These are phyloP conservation scores for Coelinius sp. DNA, from an alignment of 2,888 invertebrate species.

Conservation along the genomic window DNA sequence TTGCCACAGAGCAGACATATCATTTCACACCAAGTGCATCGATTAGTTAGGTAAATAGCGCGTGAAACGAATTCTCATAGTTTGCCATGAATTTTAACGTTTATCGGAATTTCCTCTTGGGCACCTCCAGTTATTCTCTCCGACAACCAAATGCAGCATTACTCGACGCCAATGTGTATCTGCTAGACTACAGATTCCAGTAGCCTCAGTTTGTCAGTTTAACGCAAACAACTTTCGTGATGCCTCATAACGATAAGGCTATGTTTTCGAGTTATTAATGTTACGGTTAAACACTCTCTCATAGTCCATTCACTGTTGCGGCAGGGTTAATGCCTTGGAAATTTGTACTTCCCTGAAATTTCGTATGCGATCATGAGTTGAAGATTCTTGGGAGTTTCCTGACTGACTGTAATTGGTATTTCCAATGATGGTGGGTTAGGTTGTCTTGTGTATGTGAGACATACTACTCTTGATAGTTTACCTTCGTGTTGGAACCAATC, in stretches of 20 bases:
- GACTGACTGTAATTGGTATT: conserved; percentile 22
- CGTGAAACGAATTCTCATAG: conserved; percentile 28
- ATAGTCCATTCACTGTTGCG: not conserved
- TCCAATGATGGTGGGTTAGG: not conserved
- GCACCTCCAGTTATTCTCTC: not conserved
- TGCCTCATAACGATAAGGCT: not conserved
- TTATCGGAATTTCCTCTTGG: conserved; percentile 28
- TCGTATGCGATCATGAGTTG: not conserved
- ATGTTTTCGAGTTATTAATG: not conserved
- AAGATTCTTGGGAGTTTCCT: not conserved
- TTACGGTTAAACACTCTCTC: not conserved
- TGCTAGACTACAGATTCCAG: not conserved
- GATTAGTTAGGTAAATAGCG: conserved; percentile 25
- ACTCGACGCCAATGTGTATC: not conserved
- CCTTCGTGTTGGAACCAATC: not conserved
- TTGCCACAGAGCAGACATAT: not conserved
- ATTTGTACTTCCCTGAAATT: not conserved
- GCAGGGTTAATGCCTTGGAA: not conserved
- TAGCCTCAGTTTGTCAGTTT: not conserved
- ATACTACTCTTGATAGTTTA: not conserved
- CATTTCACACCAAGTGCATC: not conserved
- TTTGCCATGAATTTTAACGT: conserved; percentile 31
- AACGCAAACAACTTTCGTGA: not conserved
- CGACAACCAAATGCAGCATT: not conserved
- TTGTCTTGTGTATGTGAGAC: not conserved